Evolutionary conservation across 2,113 vertebrate genomes (phyloP).

Genomic region (Coturnix japonica): DNA sequence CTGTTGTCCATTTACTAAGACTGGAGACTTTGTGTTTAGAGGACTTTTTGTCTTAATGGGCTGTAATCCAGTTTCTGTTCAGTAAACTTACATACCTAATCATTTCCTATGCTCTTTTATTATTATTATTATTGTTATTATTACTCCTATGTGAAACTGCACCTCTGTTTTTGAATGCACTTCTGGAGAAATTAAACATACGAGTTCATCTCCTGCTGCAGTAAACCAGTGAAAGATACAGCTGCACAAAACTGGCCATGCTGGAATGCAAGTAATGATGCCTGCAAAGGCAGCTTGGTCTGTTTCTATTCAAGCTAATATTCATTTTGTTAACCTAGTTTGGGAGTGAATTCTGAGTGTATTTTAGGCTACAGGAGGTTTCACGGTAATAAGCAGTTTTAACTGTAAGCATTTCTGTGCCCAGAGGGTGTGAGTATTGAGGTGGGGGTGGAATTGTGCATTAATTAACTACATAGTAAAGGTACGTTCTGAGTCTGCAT

Average conservation of each 20-base stretch:
- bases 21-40: not conserved
- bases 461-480: no score
- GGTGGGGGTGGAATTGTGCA: not conserved
- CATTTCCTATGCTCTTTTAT: not conserved
- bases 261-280: not conserved
- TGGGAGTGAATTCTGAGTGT: not conserved
- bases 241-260: not conserved
- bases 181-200: not conserved
- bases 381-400: not conserved
- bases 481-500: not conserved
- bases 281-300: not conserved
- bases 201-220: not conserved
- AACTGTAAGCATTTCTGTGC: not conserved
- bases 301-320: not conserved
- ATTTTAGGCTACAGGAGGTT: not conserved
- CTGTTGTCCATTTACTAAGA: not conserved
- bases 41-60: not conserved
- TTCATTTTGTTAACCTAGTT: not conserved
- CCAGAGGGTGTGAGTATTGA: not conserved
- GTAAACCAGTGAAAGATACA: not conserved
- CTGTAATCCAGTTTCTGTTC: not conserved
- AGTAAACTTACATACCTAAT: not conserved
- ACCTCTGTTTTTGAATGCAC: not conserved
- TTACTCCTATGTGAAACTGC: rapidly evolving
- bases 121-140: not conserved